A percentile compares a stretch with the other conserved stretches of the same genome.
Conservation (phyloP, 2,113 vertebrate genomes). For the Aix galericulata region DNA sequence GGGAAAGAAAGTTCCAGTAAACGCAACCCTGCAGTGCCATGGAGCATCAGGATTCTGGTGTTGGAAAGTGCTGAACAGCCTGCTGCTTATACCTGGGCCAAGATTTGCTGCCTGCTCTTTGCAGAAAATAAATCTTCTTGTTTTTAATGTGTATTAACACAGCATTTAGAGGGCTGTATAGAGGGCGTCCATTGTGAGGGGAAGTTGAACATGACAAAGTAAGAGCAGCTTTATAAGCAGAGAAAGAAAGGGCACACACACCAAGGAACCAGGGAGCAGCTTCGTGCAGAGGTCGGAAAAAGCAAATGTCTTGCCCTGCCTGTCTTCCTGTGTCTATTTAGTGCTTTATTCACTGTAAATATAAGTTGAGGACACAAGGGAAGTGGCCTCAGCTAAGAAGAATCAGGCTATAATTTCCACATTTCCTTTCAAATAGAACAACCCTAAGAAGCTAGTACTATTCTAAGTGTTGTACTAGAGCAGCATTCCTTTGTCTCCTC, state of each 20-base stretch:
- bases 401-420: neutral
- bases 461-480: neutral
- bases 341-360: neutral
- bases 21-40: neutral
- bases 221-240: neutral
- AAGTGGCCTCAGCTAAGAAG: neutral
- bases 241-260: neutral
- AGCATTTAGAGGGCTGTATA: neutral
- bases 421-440: neutral
- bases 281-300: neutral
- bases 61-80: neutral
- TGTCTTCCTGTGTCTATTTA: neutral
- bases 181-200: rapidly evolving
- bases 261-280: neutral
- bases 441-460: neutral
- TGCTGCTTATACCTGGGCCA: neutral
- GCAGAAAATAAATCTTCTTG: neutral
- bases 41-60: neutral
- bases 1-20: neutral
- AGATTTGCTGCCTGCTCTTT: neutral
- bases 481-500: neutral
- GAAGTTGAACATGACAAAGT: neutral
- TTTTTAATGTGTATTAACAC: neutral
- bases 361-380: neutral
- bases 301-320: neutral